Evolutionary conservation across 2,797 vertebrate genomes (phyloP).

Genomic region (Tragelaphus oryx): DNA sequence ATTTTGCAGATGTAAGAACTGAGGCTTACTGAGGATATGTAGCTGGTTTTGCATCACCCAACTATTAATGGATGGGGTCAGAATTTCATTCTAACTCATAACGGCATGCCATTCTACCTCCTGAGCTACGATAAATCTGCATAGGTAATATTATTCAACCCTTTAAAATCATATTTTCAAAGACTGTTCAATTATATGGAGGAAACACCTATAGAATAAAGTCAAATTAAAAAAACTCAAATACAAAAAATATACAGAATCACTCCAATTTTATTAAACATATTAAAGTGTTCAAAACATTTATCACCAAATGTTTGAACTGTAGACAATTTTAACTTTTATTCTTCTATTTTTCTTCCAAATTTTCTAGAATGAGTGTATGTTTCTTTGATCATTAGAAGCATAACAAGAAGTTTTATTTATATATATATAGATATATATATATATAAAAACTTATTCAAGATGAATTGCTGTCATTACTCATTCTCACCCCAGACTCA

Average conservation of each 20-base stretch:
- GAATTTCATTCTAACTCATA: conserved; percentile 18
- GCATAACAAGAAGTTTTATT: not conserved
- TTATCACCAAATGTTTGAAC: not conserved
- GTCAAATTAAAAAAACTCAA: not conserved
- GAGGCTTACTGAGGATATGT: not conserved
- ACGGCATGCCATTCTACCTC: not conserved
- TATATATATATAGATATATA: not conserved
- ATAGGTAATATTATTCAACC: not conserved
- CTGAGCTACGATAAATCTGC: not conserved
- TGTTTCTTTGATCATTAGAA: not conserved
- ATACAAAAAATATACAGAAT: not conserved
- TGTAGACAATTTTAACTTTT: conserved; percentile 3
- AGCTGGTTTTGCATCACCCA: not conserved
- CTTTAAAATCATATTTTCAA: conserved; percentile 36
- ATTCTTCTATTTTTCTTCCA: not conserved
- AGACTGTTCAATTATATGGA: not conserved
- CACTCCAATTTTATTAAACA: conserved; percentile 27
- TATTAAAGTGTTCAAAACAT: conserved; percentile 30
- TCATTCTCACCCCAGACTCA: not conserved
- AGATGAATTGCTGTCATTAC: not conserved
- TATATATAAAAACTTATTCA: not conserved
- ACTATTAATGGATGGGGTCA: not conserved
- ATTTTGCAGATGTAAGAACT: not conserved
- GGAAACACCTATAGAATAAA: not conserved
- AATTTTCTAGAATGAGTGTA: conserved; percentile 22